Evolutionary conservation across 2,888 invertebrate species (phyloP).

Genomic region (Ochropleura leucogaster): DNA sequence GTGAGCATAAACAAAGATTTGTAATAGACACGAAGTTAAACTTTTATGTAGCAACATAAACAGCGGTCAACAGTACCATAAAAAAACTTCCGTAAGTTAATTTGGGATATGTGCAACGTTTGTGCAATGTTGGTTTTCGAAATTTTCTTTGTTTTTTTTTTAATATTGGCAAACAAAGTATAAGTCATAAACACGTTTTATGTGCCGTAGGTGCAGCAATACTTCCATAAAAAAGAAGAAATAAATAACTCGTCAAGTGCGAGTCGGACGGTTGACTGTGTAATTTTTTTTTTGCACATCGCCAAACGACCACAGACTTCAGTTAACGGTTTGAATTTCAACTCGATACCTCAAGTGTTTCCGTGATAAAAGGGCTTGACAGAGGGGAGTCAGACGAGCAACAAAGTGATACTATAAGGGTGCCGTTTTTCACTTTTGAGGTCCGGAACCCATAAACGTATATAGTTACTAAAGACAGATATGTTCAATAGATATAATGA

Average conservation of each 20-base stretch:
- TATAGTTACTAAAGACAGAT: background rate
- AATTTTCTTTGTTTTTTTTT: constrained; percentile 12
- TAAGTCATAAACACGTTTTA: constrained; percentile 6
- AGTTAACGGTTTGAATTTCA: too few species aligned
- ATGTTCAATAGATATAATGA: background rate
- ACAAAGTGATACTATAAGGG: too few species aligned
- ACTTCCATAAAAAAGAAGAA: constrained; percentile 6
- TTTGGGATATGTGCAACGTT: constrained; percentile 67
- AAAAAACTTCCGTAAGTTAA: constrained; percentile 69
- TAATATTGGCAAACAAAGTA: constrained; percentile 17
- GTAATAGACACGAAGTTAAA: constrained; percentile 56
- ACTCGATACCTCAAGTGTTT: too few species aligned
- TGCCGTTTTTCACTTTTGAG: too few species aligned
- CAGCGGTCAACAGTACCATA: constrained; percentile 71
- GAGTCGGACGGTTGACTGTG: too few species aligned
- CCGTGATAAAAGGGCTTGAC: too few species aligned
- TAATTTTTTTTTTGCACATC: too few species aligned
- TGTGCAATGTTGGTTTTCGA: constrained; percentile 17
- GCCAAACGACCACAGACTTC: too few species aligned
- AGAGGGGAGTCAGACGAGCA: too few species aligned
- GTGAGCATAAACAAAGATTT: constrained; percentile 49
- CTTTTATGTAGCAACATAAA: constrained; percentile 60
- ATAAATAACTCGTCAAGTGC: background rate
- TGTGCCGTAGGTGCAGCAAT: constrained; percentile 11
- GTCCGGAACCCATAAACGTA: too few species aligned